Percentiles rank a stretch among this genome's conserved stretches.
Evolutionary conservation across 2,797 vertebrate species (phyloP).

Genomic region (Poeciliopsis presidionis): DNA sequence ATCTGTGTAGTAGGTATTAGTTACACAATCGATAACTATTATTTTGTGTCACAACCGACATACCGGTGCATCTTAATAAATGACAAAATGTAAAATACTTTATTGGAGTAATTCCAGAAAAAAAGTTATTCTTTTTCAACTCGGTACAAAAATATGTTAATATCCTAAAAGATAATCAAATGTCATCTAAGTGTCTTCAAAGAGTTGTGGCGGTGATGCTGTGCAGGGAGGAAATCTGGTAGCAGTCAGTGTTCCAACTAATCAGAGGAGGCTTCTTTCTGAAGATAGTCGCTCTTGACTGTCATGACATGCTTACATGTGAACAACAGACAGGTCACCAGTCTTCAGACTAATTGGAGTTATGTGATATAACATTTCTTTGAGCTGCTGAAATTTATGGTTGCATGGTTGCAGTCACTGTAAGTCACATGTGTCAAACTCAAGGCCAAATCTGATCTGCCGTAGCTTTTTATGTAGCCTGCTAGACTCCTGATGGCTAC

Average conservation of each 20-base stretch:
- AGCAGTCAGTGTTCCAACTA: background rate
- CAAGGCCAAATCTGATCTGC: too few species aligned
- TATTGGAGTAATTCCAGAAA: background rate
- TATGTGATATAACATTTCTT: background rate
- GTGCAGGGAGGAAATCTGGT: background rate
- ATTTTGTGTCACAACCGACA: background rate
- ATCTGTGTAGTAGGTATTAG: background rate
- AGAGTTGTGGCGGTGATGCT: background rate
- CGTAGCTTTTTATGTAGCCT: too few species aligned
- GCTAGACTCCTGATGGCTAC: too few species aligned
- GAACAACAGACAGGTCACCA: background rate
- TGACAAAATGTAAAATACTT: background rate
- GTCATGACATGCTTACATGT: background rate
- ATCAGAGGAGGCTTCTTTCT: background rate
- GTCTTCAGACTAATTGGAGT: background rate
- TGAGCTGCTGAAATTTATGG: background rate
- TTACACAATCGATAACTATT: too few species aligned
- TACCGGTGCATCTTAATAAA: background rate
- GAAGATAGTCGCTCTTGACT: background rate
- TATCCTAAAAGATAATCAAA: background rate
- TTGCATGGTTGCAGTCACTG: background rate
- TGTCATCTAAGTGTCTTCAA: background rate
- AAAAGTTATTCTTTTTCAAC: background rate
- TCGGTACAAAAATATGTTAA: background rate
- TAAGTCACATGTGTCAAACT: background rate